These are phyloP conservation scores for Eutolmus rufibarbis DNA, from an alignment of 2,888 invertebrate genomes.

Conservation along the genomic window DNA sequence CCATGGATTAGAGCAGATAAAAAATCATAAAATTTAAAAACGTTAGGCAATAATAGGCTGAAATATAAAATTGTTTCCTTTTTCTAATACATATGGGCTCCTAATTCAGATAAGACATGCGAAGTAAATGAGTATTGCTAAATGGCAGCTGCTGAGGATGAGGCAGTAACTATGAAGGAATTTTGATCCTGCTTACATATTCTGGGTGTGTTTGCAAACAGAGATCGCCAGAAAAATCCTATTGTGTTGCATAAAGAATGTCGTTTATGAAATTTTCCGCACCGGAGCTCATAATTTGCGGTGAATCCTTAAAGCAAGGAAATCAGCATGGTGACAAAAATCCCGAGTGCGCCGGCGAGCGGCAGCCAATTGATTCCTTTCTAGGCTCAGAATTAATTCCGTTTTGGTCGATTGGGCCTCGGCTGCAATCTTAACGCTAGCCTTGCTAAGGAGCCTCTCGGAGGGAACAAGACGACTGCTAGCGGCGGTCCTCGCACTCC, in stretches of 20 bases:
- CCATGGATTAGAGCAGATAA: too few relatives aligned
- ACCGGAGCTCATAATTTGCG: not conserved
- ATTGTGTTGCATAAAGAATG: not conserved
- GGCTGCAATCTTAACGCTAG: not conserved
- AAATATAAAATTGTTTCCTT: too few relatives aligned
- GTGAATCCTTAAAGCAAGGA: not conserved
- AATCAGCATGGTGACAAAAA: slow-evolving; percentile 35
- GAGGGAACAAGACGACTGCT: not conserved
- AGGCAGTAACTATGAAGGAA: not conserved
- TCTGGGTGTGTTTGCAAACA: not conserved
- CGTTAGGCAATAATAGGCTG: too few relatives aligned
- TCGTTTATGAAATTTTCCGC: not conserved
- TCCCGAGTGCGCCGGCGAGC: not conserved
- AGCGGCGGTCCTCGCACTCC: not conserved
- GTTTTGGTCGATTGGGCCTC: not conserved
- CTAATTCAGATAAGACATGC: too few relatives aligned
- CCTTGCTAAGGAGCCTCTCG: not conserved
- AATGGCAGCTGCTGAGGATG: not conserved
- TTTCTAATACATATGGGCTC: too few relatives aligned
- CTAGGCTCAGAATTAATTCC: not conserved
- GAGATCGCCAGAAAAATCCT: not conserved
- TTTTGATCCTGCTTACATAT: not conserved
- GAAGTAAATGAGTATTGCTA: not conserved
- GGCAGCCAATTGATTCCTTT: slow-evolving; percentile 19
- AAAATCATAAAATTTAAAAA: too few relatives aligned